Conservation (phyloP, 2,888 invertebrate genomes). For the Dorcus hopei region DNA sequence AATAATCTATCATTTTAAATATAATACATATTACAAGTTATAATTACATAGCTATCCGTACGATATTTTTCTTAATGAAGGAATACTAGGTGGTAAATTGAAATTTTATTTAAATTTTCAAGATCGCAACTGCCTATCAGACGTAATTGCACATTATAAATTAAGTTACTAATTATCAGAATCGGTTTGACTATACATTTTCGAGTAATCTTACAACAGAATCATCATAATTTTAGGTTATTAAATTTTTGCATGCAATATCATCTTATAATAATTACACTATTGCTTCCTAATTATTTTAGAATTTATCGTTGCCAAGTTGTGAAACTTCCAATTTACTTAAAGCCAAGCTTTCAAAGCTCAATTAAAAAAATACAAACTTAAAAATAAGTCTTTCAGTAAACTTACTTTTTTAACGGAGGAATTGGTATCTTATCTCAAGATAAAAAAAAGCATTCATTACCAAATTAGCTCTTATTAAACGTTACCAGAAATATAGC, state of each 20-base stretch:
- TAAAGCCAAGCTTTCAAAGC: too few relatives aligned
- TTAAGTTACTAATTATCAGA: neutral
- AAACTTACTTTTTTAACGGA: too few relatives aligned
- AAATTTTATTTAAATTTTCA: conserved; percentile 11
- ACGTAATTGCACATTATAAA: conserved; percentile 6
- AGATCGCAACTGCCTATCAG: neutral
- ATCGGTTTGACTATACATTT: conserved; percentile 3
- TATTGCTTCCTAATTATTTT: too few relatives aligned
- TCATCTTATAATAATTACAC: too few relatives aligned
- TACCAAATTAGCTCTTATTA: neutral
- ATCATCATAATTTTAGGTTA: too few relatives aligned
- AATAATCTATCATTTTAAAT: neutral
- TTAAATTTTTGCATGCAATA: too few relatives aligned
- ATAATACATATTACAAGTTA: neutral
- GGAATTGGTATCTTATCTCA: neutral
- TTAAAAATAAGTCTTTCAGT: too few relatives aligned
- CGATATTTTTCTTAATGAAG: neutral
- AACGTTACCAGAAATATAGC: too few relatives aligned
- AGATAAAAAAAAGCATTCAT: neutral
- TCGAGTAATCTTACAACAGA: too few relatives aligned
- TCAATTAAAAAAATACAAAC: too few relatives aligned
- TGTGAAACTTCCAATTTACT: too few relatives aligned
- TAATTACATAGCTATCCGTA: neutral
- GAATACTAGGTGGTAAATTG: conserved; percentile 9
- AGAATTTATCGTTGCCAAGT: too few relatives aligned